Evolutionary conservation across 2,797 vertebrate genomes (phyloP).

Genomic region (Protonibea diacanthus): DNA sequence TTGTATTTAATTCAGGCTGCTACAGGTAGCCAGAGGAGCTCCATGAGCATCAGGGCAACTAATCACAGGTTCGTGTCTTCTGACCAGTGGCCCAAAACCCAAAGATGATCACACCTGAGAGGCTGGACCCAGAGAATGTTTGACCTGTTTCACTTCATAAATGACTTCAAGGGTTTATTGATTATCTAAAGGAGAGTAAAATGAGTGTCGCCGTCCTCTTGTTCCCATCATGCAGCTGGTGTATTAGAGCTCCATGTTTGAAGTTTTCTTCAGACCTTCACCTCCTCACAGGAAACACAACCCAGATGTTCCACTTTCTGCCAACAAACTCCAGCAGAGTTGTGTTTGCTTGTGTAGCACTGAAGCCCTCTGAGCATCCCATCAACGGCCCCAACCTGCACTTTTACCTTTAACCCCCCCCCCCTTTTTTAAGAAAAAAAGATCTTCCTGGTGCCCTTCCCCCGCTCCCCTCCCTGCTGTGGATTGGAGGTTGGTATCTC

Average conservation of each 20-base stretch:
- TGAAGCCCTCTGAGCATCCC: constrained; percentile 22
- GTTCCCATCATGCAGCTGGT: constrained; percentile 60
- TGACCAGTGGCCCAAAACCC: too few relatives aligned
- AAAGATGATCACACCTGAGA: too few relatives aligned
- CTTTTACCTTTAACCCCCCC: constrained; percentile 36
- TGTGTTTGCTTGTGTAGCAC: constrained; percentile 67
- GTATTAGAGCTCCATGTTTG: constrained; percentile 34
- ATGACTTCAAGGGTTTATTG: not conserved
- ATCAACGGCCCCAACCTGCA: constrained; percentile 36
- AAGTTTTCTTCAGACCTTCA: constrained; percentile 28
- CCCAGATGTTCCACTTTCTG: constrained; percentile 71
- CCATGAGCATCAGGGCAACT: too few relatives aligned
- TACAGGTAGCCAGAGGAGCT: too few relatives aligned
- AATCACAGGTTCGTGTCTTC: too few relatives aligned
- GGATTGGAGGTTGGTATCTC: constrained; percentile 39
- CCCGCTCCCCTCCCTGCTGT: constrained; percentile 1
- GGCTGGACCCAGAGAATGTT: too few relatives aligned
- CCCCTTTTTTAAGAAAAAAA: not conserved
- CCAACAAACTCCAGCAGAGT: constrained; percentile 67
- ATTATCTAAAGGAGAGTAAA: not conserved
- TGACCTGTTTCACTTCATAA: not conserved
- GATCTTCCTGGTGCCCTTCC: constrained; percentile 15
- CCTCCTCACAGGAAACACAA: constrained; percentile 56
- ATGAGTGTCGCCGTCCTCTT: not conserved
- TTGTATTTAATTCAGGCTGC: too few relatives aligned